Evolutionary conservation across 2,888 invertebrate genomes (phyloP).

Genomic region (Gandaritis pyraliata): DNA sequence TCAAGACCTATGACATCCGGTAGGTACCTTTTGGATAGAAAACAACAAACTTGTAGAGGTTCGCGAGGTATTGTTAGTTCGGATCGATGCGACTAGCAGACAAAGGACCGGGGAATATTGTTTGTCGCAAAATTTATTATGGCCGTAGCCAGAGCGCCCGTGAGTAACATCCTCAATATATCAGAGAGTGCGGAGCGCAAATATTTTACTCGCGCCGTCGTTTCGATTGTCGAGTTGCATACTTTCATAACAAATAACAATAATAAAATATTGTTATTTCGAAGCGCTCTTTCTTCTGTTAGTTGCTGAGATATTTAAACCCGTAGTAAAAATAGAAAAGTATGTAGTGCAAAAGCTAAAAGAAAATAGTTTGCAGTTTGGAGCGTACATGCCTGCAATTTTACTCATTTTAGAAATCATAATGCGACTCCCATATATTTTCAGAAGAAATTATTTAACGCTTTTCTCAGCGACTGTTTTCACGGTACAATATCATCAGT

Average conservation of each 20-base stretch:
- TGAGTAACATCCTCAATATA: slow-evolving; percentile 67
- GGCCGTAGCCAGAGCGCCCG: slow-evolving; percentile 50
- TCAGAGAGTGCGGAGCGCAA: slow-evolving; percentile 59
- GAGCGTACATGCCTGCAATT: too few relatives aligned
- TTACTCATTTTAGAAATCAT: too few relatives aligned
- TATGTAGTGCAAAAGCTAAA: too few relatives aligned
- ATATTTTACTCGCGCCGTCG: slow-evolving; percentile 65
- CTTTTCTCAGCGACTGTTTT: too few relatives aligned
- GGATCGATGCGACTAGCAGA: slow-evolving; percentile 72
- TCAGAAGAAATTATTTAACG: too few relatives aligned
- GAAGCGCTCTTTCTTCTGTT: background rate
- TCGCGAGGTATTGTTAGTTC: slow-evolving; percentile 59
- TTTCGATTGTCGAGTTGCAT: slow-evolving; percentile 39
- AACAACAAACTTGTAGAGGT: slow-evolving; percentile 42
- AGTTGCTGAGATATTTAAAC: background rate
- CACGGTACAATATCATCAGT: too few relatives aligned
- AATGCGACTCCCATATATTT: too few relatives aligned
- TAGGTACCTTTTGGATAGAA: slow-evolving; percentile 30
- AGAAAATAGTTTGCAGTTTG: background rate
- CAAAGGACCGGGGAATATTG: slow-evolving; percentile 80
- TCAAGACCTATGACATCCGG: background rate
- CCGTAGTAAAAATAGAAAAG: background rate
- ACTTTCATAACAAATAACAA: slow-evolving; percentile 20
- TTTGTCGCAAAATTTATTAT: slow-evolving; percentile 82
- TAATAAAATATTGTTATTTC: slow-evolving; percentile 17